Percentiles rank a stretch among this genome's conserved stretches.
Conservation (phyloP, 2,888 invertebrate species). For the Dysmachus trigonus region DNA sequence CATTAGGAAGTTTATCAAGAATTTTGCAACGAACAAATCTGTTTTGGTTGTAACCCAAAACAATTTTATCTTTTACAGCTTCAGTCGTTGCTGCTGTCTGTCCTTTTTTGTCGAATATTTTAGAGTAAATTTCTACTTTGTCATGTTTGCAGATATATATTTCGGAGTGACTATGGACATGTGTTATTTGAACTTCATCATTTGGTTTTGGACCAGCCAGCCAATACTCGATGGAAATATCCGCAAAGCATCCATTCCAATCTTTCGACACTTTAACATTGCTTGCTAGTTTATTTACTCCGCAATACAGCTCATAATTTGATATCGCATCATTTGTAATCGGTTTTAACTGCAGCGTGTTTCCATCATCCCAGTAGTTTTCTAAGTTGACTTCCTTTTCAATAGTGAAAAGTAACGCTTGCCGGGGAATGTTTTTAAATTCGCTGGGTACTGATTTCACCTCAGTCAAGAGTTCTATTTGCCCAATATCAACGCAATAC, state of each 20-base stretch:
- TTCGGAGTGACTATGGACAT: not conserved
- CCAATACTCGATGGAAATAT: not conserved
- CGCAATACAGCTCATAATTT: constrained; percentile 1
- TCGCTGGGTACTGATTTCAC: constrained; percentile 51
- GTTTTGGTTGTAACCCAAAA: not conserved
- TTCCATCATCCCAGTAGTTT: not conserved
- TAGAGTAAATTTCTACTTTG: not conserved
- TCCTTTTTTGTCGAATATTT: constrained; percentile 11
- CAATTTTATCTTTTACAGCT: not conserved
- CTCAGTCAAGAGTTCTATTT: constrained; percentile 50
- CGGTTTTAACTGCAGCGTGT: not conserved
- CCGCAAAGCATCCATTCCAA: not conserved
- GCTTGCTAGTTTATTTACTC: not conserved
- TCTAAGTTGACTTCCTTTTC: not conserved
- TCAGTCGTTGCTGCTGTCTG: not conserved
- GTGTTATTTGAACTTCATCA: constrained; percentile 12
- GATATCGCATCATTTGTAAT: not conserved
- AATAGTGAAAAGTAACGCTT: not conserved
- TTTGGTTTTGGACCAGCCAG: not conserved
- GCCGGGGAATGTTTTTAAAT: constrained; percentile 49
- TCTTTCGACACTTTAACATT: not conserved
- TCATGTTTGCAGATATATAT: not conserved
- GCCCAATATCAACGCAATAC: constrained; percentile 53
- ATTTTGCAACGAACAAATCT: constrained; percentile 1
- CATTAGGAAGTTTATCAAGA: not conserved